Evolutionary conservation across 2,113 vertebrate species (phyloP), one percentile per base, ranked within the genome.

Genomic region (Uria lomvia): DNA sequence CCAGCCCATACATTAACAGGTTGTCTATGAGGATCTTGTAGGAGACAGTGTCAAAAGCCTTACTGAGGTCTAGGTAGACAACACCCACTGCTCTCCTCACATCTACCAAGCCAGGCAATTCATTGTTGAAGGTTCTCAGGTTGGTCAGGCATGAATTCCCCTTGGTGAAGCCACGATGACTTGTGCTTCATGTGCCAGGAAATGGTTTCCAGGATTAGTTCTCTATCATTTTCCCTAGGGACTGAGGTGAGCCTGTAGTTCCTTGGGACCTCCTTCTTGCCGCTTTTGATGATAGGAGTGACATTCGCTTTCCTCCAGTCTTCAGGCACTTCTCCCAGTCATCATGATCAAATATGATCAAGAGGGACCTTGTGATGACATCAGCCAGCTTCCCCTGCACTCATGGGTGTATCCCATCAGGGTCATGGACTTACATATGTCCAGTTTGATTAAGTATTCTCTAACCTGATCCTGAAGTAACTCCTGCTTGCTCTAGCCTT

Each of bases 91-190:
- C 27, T 43, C 13, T 55, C 17, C 20, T 49, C 5, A 27, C 34
- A 27, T 40, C 34, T 52, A 30, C 34, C 29, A 50, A 68, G 18
- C 9, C 42, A 36, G 10, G 2, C 7, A 20, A 62, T 62, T 74
- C 3, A 16, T 15, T 58, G 8, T 26, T 62, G 27, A 67, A 34
- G 21, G 36, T 50, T 56, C 32, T 79, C 13, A n/a, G 19, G 9
- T 5, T 68, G 40, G 53, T 50, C 32, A 73, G 40, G 12, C 16
- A 34, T 49, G 30, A 8, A 27, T 53, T 73, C 3, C 7, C 19
- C 9, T 0, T n/a, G 0, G 7, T 15, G 15, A 55, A 42, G 4
- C 6, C 32, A 14, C 14, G 12, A 24, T 17, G 34, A 55, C 26
- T 74, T 45, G 7, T n/a, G 13, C 19, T 89, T 43, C 27, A 22